phyloP scores from a whole-genome alignment of 1,140 invertebrate species.

The Micrasema longulum region DNA sequence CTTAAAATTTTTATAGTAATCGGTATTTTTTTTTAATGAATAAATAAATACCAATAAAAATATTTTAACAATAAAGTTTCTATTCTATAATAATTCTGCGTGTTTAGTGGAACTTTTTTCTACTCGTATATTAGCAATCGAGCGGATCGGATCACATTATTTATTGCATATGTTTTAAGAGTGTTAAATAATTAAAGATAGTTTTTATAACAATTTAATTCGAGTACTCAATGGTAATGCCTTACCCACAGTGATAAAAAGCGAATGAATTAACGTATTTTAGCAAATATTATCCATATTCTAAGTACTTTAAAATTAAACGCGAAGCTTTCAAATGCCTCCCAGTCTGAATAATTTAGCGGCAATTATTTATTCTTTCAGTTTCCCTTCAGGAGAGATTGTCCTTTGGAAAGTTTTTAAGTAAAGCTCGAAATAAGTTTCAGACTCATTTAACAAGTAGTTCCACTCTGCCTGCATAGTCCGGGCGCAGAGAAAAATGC shows the following conservation, averaged over 20 bases:
- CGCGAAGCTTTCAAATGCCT: neutral
- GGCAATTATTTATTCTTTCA: constrained; percentile 4
- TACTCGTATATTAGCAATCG: neutral
- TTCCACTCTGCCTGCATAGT: constrained; percentile 37
- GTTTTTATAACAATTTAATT: no score
- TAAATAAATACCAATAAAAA: no score
- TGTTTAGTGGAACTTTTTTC: neutral
- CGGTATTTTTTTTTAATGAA: no score
- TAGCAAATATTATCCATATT: no score
- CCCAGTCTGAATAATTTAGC: neutral
- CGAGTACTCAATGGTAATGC: no score
- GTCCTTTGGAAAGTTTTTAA: constrained; percentile 42
- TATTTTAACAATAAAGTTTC: neutral
- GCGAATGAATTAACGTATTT: no score
- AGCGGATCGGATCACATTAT: no score
- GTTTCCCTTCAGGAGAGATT: constrained; percentile 20
- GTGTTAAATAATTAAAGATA: no score
- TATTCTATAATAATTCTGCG: neutral
- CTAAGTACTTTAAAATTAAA: no score
- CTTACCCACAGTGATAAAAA: no score
- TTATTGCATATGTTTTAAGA: no score
- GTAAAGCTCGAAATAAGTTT: constrained; percentile 40
- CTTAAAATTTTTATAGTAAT: no score
- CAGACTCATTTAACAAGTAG: constrained; percentile 51
- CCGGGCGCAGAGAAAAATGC: constrained; percentile 8